These are phyloP conservation scores for Drosophila neocordata DNA, from an alignment of 1,140 invertebrate species.

Conservation along the genomic window DNA sequence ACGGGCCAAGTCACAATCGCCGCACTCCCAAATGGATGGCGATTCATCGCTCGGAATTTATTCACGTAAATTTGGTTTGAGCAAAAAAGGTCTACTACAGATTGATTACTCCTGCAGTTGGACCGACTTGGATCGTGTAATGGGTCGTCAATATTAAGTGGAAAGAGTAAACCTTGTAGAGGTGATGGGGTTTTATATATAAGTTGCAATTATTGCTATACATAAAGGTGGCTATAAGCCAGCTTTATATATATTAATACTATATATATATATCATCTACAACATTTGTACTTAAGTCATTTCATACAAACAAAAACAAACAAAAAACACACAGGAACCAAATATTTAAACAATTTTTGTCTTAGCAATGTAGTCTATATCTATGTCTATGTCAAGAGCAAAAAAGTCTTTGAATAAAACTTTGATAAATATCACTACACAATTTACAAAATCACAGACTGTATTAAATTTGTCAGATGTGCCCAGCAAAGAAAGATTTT, in stretches of 20 bases:
- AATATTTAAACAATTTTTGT: slow-evolving; percentile 46
- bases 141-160: slow-evolving; percentile 75
- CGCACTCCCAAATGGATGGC: slow-evolving; percentile 46
- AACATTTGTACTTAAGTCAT: slow-evolving; percentile 51
- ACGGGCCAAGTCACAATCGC: slow-evolving; percentile 14
- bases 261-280: slow-evolving; percentile 16
- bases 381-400: slow-evolving; percentile 16
- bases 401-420: slow-evolving; percentile 39
- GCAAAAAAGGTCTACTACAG: slow-evolving; percentile 87
- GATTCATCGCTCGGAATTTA: slow-evolving; percentile 81
- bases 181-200: slow-evolving; percentile 64
- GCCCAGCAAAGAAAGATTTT: too few species aligned
- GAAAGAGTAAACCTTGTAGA: slow-evolving; percentile 11
- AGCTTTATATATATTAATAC: not conserved
- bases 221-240: not conserved
- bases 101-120: slow-evolving; percentile 88
- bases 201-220: slow-evolving; percentile 36
- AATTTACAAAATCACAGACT: not conserved
- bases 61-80: slow-evolving; percentile 84
- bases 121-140: slow-evolving; percentile 86
- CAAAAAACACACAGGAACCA: slow-evolving; percentile 27
- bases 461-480: too few species aligned
- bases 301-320: slow-evolving; percentile 19
- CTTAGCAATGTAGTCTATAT: slow-evolving; percentile 34
- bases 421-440: slow-evolving; percentile 13